These are phyloP conservation scores for Crossaster papposus DNA, from an alignment of 53 echinoderm and acorn worm species.

Conservation along the genomic window DNA sequence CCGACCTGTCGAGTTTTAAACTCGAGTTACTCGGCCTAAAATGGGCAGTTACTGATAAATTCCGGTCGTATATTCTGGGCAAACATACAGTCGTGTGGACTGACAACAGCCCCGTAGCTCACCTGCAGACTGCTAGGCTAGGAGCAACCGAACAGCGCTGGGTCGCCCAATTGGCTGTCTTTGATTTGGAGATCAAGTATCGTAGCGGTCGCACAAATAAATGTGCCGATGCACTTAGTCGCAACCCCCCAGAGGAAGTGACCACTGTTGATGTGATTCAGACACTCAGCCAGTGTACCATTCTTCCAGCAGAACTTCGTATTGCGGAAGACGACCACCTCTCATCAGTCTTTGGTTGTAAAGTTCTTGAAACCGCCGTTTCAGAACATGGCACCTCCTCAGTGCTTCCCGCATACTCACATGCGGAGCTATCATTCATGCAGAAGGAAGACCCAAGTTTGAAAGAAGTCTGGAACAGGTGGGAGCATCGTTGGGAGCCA, in stretches of 20 bases:
- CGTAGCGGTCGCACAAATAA: not conserved
- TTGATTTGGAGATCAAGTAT: constrained; percentile 51
- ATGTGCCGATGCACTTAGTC: not conserved
- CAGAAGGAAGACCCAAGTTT: not conserved
- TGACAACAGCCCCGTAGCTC: constrained; percentile 59
- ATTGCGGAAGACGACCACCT: too few relatives aligned
- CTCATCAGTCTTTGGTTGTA: too few relatives aligned
- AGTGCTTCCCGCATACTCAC: not conserved
- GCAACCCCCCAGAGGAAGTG: not conserved
- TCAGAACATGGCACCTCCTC: not conserved
- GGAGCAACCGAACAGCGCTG: constrained; percentile 67
- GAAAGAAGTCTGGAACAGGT: not conserved
- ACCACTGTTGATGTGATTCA: not conserved
- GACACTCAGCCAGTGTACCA: not conserved
- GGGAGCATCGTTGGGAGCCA: not conserved
- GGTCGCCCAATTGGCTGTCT: constrained; percentile 61
- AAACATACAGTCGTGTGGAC: constrained; percentile 30
- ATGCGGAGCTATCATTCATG: not conserved
- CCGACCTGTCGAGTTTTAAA: constrained; percentile 47
- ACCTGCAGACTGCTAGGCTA: constrained; percentile 47
- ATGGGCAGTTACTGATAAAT: constrained; percentile 57
- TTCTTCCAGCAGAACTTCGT: not conserved
- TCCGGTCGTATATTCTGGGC: constrained; percentile 34
- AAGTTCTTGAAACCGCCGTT: too few relatives aligned
- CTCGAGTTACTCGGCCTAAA: constrained; percentile 19